phyloP scores from a whole-genome alignment of 2,113 vertebrate genomes.

The Mus spicilegus region DNA sequence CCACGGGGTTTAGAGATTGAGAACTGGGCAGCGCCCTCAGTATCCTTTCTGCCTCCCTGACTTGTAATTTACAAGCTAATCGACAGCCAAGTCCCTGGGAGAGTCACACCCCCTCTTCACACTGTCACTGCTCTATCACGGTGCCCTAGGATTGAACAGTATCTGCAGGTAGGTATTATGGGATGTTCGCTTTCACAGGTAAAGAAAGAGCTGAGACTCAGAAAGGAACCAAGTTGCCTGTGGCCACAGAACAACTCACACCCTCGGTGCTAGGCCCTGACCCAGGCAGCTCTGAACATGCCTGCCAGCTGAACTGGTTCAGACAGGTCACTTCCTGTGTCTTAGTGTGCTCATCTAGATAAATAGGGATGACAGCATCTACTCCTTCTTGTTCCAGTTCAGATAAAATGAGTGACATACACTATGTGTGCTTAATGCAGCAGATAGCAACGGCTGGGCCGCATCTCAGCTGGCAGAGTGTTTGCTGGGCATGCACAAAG shows the following conservation, averaged over 20 bases:
- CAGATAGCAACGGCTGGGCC: not conserved
- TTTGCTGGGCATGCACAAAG: not conserved
- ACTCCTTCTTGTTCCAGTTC: not conserved
- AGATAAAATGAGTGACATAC: not conserved
- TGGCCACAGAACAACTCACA: not conserved
- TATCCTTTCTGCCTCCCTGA: constrained; percentile 23
- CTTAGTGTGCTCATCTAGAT: not conserved
- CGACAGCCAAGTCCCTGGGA: not conserved
- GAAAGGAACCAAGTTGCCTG: not conserved
- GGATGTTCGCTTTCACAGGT: not conserved
- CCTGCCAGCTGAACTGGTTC: not conserved
- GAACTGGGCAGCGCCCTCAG: constrained; percentile 66
- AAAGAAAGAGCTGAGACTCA: not conserved
- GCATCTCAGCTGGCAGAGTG: not conserved
- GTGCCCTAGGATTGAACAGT: not conserved
- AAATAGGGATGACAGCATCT: not conserved
- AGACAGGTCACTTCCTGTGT: not conserved
- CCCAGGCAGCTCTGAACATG: not conserved
- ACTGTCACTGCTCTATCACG: not conserved
- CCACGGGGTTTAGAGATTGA: constrained; percentile 66
- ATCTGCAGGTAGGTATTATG: not conserved
- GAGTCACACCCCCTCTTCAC: not conserved
- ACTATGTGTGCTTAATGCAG: not conserved
- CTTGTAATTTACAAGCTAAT: constrained; percentile 44
- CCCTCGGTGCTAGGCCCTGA: not conserved